phyloP scores from a whole-genome alignment of 1,140 invertebrate species.

The Drosophila neocordata region DNA sequence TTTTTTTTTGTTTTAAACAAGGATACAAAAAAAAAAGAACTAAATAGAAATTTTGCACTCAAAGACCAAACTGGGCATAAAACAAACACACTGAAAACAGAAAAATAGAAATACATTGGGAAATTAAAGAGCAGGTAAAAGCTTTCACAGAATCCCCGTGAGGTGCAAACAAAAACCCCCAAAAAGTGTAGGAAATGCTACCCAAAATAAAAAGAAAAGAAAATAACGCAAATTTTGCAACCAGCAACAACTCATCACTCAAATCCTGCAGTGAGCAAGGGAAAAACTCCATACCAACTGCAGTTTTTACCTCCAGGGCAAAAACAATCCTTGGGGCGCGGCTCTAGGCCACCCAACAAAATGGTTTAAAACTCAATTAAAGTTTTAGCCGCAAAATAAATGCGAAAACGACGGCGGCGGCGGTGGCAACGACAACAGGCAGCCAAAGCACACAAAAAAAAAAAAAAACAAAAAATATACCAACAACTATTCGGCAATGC shows the following conservation, averaged over 20 bases:
- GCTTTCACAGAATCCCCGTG: conserved; percentile 17
- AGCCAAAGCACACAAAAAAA: conserved; percentile 37
- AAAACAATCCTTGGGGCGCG: conserved; percentile 52
- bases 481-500: conserved; percentile 34
- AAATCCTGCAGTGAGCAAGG: conserved; percentile 36
- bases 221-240: conserved; percentile 45
- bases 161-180: conserved; percentile 18
- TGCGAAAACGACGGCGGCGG: conserved; percentile 59
- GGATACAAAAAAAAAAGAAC: neutral
- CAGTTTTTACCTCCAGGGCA: conserved; percentile 22
- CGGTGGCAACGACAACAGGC: conserved; percentile 53
- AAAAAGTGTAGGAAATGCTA: conserved; percentile 2
- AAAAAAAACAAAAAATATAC: no score
- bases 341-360: conserved; percentile 54
- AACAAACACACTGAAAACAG: conserved; percentile 22
- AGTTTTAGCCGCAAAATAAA: conserved; percentile 83
- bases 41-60: conserved; percentile 1
- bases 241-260: conserved; percentile 66
- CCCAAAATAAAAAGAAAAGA: conserved; percentile 14
- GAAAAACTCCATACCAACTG: conserved; percentile 23
- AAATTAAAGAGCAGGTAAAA: conserved; percentile 50
- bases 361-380: conserved; percentile 82
- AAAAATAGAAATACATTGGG: conserved; percentile 38
- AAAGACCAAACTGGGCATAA: conserved; percentile 23
- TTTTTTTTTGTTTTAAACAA: neutral